A percentile compares a stretch with the other conserved stretches of the same genome.
phyloP scores from a whole-genome alignment of 2,888 invertebrate genomes.

The Rugalucina vietnamica region DNA sequence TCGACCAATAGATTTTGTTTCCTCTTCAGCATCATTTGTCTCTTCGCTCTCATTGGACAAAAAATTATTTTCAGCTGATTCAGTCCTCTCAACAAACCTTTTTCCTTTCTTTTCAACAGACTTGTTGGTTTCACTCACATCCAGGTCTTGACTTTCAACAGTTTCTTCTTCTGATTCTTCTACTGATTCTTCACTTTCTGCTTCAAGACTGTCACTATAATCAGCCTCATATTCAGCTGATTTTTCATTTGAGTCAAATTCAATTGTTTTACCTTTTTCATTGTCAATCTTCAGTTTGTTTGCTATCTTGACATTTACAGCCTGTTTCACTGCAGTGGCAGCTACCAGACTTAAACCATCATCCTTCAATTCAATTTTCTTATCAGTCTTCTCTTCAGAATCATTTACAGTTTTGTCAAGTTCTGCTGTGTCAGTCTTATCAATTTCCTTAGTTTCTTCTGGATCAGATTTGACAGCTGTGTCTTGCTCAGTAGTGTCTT shows the following conservation, averaged over 20 bases:
- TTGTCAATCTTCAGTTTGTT: constrained; percentile 11
- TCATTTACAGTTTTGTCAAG: not conserved
- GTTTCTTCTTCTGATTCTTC: constrained; percentile 16
- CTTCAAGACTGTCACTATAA: not conserved
- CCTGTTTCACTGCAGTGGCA: constrained; percentile 17
- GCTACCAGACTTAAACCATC: not conserved
- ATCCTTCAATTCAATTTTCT: constrained; percentile 13
- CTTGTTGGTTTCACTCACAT: not conserved
- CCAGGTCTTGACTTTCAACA: not conserved
- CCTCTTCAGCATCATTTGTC: constrained; percentile 3
- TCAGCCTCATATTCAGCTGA: not conserved
- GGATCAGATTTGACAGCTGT: not conserved
- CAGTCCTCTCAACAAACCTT: not conserved
- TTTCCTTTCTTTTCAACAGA: constrained; percentile 9
- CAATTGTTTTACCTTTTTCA: constrained; percentile 24
- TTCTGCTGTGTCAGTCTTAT: not conserved
- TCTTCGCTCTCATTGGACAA: too few relatives aligned
- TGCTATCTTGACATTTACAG: constrained; percentile 3
- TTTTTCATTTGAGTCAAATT: constrained; percentile 13
- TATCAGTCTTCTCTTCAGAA: not conserved
- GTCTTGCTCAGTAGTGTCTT: not conserved
- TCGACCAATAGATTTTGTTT: not conserved
- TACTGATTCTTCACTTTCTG: constrained; percentile 2
- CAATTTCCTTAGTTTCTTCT: not conserved
- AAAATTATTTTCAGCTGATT: not conserved